Conservation (phyloP, 2,113 vertebrate species). For the Ochotona princeps region DNA sequence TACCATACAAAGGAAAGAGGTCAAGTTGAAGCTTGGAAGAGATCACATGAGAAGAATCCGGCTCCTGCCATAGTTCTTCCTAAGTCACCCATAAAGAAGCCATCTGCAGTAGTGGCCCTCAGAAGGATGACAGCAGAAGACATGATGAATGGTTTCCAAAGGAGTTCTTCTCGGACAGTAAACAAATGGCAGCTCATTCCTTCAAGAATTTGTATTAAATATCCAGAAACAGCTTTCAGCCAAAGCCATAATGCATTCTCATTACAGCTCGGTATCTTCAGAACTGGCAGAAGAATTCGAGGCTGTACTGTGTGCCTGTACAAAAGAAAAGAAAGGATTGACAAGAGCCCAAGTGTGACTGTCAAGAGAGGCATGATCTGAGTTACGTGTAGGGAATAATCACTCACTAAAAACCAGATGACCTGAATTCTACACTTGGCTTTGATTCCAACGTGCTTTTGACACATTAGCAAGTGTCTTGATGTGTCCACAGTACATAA, state of each 20-base stretch:
- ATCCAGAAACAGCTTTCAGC: not conserved
- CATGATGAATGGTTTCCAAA: not conserved
- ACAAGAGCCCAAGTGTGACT: not conserved
- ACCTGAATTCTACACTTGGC: not conserved
- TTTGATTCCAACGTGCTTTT: not conserved
- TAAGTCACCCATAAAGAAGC: constrained; percentile 38
- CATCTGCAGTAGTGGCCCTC: not conserved
- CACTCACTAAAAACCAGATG: not conserved
- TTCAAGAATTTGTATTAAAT: not conserved
- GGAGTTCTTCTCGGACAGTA: not conserved
- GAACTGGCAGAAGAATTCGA: constrained; percentile 82
- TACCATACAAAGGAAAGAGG: not conserved
- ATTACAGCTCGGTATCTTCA: constrained; percentile 84
- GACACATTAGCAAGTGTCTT: not conserved
- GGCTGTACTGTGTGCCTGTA: constrained; percentile 80
- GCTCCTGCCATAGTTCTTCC: not conserved
- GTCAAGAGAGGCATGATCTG: not conserved
- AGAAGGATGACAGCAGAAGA: not conserved
- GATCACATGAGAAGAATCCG: not conserved
- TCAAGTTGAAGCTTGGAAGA: constrained; percentile 18
- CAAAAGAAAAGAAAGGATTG: constrained; percentile 44
- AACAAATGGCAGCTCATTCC: not conserved
- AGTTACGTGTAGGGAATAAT: not conserved
- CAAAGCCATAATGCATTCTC: not conserved
- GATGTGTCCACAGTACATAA: not conserved